A percentile compares a stretch with the other conserved stretches of the same genome.
phyloP scores from a whole-genome alignment of 1,140 invertebrate genomes.

The Wasmannia auropunctata region DNA sequence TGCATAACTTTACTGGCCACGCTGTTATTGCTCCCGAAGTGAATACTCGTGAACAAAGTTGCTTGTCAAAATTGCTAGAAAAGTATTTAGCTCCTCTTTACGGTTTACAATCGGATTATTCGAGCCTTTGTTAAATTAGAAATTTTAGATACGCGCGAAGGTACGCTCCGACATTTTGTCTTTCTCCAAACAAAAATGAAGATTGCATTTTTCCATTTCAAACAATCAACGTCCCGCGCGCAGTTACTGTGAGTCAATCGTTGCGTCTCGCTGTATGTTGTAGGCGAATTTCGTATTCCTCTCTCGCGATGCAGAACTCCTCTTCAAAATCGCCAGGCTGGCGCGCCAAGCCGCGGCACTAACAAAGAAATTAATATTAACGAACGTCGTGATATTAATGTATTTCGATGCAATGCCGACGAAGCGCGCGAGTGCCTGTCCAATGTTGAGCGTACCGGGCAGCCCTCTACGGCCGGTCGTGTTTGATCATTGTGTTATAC shows the following conservation, averaged over 20 bases:
- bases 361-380: constrained; percentile 59
- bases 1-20: constrained; percentile 36
- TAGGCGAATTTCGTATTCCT: constrained; percentile 11
- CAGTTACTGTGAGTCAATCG: constrained; percentile 15
- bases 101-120: neutral
- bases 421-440: constrained; percentile 47
- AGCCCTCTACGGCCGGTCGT: constrained; percentile 69
- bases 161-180: neutral
- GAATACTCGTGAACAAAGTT: neutral
- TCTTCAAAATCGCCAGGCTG: constrained; percentile 31
- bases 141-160: neutral
- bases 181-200: constrained; percentile 31
- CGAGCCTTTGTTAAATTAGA: constrained; percentile 10
- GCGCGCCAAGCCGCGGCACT: constrained; percentile 35
- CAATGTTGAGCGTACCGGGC: constrained; percentile 65
- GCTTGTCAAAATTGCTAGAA: neutral
- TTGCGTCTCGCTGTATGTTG: neutral
- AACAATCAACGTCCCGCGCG: constrained; percentile 11
- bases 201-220: constrained; percentile 1
- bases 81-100: constrained; percentile 11
- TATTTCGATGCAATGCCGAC: constrained; percentile 65
- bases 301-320: neutral
- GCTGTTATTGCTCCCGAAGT: constrained; percentile 16
- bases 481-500: constrained; percentile 83
- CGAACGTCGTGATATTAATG: constrained; percentile 65